phyloP scores from a whole-genome alignment of 1,140 invertebrate species.

The Trichoplusia ni region DNA sequence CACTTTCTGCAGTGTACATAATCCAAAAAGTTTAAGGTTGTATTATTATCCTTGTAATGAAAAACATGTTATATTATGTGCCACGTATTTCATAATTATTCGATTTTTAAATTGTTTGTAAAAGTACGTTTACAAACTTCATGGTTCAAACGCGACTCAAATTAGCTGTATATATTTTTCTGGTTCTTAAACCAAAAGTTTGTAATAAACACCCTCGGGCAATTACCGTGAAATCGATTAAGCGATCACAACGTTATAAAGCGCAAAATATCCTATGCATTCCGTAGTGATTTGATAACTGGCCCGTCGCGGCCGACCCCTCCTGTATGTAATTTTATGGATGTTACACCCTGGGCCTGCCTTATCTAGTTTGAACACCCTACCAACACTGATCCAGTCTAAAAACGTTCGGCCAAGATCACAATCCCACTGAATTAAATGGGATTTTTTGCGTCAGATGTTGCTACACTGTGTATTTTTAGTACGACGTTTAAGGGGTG shows the following conservation, averaged over 20 bases:
- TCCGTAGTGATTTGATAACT: slow-evolving; percentile 69
- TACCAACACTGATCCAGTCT: slow-evolving; percentile 38
- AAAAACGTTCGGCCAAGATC: slow-evolving; percentile 25
- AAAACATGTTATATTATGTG: too few species aligned
- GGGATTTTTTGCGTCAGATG: not conserved
- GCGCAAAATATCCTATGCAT: slow-evolving; percentile 73
- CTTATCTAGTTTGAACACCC: slow-evolving; percentile 56
- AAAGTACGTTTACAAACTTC: too few species aligned
- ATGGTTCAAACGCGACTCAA: too few species aligned
- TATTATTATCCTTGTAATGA: too few species aligned
- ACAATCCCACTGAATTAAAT: slow-evolving; percentile 16
- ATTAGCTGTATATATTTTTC: too few species aligned
- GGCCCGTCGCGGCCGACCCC: slow-evolving; percentile 45
- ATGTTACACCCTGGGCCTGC: slow-evolving; percentile 50
- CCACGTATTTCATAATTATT: too few species aligned
- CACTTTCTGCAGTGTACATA: too few species aligned
- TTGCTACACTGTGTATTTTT: slow-evolving; percentile 44
- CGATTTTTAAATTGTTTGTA: too few species aligned
- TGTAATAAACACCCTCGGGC: slow-evolving; percentile 23
- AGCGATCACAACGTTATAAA: slow-evolving; percentile 41
- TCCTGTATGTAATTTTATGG: slow-evolving; percentile 68
- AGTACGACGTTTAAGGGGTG: slow-evolving; percentile 36
- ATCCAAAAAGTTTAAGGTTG: too few species aligned
- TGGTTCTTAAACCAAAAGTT: not conserved
- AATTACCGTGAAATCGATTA: slow-evolving; percentile 57